These are phyloP conservation scores for Pterocles burchelli DNA, from an alignment of 2,113 vertebrate genomes.

Conservation along the genomic window DNA sequence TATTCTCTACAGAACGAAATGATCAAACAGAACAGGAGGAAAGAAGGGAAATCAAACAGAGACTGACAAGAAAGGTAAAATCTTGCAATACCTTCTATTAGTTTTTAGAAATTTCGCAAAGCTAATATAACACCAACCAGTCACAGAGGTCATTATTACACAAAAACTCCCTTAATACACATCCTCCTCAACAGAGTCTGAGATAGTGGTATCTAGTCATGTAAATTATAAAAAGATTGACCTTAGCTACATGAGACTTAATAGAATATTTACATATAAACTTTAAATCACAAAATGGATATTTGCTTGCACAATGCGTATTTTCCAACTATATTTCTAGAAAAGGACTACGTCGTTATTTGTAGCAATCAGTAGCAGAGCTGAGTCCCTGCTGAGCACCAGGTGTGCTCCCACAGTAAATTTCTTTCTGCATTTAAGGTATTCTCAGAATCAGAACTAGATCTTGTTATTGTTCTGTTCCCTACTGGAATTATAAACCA, in stretches of 20 bases:
- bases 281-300: not conserved
- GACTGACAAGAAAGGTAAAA: conserved; percentile 94
- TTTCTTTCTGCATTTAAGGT: not conserved
- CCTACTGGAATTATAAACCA: not conserved
- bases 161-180: not conserved
- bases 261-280: not conserved
- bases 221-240: not conserved
- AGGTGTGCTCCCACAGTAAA: not conserved
- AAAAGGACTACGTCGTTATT: not conserved
- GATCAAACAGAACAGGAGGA: conserved; percentile 96
- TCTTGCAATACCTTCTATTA: not conserved
- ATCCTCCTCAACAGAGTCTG: not conserved
- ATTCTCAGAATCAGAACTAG: not conserved
- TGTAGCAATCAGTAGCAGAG: not conserved
- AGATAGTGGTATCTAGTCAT: not conserved
- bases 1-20: conserved; percentile 86
- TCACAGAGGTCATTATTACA: not conserved
- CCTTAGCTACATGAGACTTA: not conserved
- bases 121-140: not conserved
- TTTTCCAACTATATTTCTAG: not conserved
- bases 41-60: conserved; percentile 95
- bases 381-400: not conserved
- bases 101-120: not conserved
- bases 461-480: not conserved
- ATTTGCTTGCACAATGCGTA: not conserved